Base-by-base conservation (phyloP, 2,888 invertebrate genomes). In the Drosophila meridiana region DNA sequence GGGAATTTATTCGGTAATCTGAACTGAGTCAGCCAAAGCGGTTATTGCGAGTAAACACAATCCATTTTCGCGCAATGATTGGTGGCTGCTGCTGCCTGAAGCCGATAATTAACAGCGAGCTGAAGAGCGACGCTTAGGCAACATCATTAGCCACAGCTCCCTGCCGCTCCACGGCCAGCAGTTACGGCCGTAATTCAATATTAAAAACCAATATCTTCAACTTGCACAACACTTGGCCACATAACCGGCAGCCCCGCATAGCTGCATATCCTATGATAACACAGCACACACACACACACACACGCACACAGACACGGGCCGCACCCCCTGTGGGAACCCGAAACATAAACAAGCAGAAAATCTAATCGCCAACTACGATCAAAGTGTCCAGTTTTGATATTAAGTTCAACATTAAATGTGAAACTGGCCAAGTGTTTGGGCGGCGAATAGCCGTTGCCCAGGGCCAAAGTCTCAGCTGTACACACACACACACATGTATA, bases 1-100 rank as follows among this genome's bases (percentile, higher is more conserved):
- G 56, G 42, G 60, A 87, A 86, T 83, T 86, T 88, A 83, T 84
- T 79, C 63, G 77, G 89, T 84, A 76, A 84, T 82, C 82, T 73
- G 82, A 87, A 84, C 89, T 87, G 89, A 87, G 78, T 84, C 87
- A 88, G 87, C 73, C 87, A 78, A 83, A 80, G 78, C 86, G 87
- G 87, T 88, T 89, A 88, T 88, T 78, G 79, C 81, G 76, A 87
- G 87, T 87, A 88, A 87, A 87, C 89, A 84, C 82, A 84, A 88
- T 87, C 89, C 87, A 87, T 88, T 88, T 87, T 87, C 79, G 82
- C 82, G 84, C 78, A 36, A 86, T 88, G 87, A 87, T 87, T 87
- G 84, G 81, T 81, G 69, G 70, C 67, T 48, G 38, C 63, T 47
- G 36, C 45, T 47, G 57, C 42, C 43, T 32, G 59, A 56, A 47